Evolutionary conservation across 1,140 invertebrate genomes (phyloP).

Genomic region (Penaeus vannamei): DNA sequence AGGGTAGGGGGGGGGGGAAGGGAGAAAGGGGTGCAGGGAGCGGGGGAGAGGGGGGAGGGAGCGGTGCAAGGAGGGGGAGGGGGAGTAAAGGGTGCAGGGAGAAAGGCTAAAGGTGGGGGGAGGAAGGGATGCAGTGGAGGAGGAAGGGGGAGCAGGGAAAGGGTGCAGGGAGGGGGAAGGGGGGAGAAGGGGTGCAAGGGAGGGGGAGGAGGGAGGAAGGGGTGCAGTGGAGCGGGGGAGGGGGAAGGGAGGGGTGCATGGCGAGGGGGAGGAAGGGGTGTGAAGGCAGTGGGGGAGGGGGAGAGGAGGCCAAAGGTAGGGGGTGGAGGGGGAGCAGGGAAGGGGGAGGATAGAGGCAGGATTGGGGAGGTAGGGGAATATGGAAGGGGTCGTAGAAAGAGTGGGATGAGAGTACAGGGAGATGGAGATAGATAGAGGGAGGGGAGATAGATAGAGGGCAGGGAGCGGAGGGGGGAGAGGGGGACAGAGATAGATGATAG

Average conservation of each 20-base stretch:
- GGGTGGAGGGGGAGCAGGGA: not conserved
- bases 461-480: too few species aligned
- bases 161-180: not conserved
- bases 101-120: not conserved
- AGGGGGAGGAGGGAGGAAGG: not conserved
- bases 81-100: not conserved
- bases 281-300: too few species aligned
- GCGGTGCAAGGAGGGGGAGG: not conserved
- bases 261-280: too few species aligned
- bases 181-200: not conserved
- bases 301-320: not conserved
- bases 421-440: too few species aligned
- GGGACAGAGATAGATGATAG: too few species aligned
- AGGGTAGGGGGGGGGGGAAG: not conserved
- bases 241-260: too few species aligned
- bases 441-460: too few species aligned
- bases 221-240: not conserved
- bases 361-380: not conserved
- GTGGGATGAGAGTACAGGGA: not conserved
- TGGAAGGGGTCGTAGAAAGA: not conserved
- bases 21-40: not conserved
- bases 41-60: not conserved
- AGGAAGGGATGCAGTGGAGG: not conserved
- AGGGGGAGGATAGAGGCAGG: constrained; percentile 4
- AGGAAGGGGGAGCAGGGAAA: not conserved